Percentiles rank a stretch among this genome's conserved stretches.
Conservation (phyloP, 2,797 vertebrate genomes). For the Pelobates cultripes region DNA sequence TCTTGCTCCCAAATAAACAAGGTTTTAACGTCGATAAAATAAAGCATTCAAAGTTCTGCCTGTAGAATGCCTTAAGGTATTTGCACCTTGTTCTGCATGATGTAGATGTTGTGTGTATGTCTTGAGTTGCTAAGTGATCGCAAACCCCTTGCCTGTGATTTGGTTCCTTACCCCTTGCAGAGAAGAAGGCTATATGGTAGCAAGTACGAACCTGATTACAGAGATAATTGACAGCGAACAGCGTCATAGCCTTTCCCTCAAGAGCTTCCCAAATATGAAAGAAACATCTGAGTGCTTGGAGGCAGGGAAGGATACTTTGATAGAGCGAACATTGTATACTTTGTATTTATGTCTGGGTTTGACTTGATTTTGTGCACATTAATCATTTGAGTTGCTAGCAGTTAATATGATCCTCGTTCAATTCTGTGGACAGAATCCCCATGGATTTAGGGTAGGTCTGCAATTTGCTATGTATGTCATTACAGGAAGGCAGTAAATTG, state of each 20-base stretch:
- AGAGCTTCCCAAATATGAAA: slow-evolving; percentile 50
- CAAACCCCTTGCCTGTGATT: background rate
- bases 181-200: slow-evolving; percentile 44
- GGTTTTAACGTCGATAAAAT: no score
- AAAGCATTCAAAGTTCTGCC: no score
- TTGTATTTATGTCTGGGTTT: slow-evolving; percentile 7
- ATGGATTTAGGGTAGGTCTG: background rate
- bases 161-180: slow-evolving; percentile 2
- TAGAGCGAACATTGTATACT: background rate
- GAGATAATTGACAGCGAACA: slow-evolving; percentile 50
- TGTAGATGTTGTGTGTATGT: background rate
- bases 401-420: background rate
- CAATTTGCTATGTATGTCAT: no score
- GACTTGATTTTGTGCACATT: background rate
- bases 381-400: background rate
- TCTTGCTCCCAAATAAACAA: no score
- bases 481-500: no score
- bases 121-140: slow-evolving; percentile 32
- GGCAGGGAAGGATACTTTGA: slow-evolving; percentile 44
- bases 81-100: no score
- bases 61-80: no score
- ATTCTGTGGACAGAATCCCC: background rate
- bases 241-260: slow-evolving; percentile 63
- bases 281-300: slow-evolving; percentile 15
- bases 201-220: slow-evolving; percentile 71